These are phyloP conservation scores for Melinopterus prodromus DNA, from an alignment of 2,888 invertebrate species.

Conservation along the genomic window DNA sequence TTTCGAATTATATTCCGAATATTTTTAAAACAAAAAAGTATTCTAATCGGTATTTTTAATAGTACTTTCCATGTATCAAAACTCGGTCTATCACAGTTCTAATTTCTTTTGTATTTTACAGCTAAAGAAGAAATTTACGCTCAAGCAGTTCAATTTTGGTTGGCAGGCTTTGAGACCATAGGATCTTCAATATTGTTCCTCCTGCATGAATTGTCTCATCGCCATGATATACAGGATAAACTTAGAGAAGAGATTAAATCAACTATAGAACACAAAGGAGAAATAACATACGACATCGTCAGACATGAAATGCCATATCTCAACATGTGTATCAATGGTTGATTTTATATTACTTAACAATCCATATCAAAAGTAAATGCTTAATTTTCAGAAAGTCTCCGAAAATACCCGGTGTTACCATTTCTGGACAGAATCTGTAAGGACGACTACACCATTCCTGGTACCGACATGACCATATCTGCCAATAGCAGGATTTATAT, in stretches of 20 bases:
- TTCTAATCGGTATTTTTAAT: no score
- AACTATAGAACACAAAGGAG: constrained; percentile 8
- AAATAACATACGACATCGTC: constrained; percentile 11
- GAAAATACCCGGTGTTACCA: constrained; percentile 21
- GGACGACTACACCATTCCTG: constrained; percentile 14
- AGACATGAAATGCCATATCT: constrained; percentile 13
- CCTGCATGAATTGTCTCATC: constrained; percentile 12
- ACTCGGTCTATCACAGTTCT: neutral
- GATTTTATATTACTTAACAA: neutral
- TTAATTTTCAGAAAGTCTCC: constrained; percentile 12
- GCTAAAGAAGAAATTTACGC: constrained; percentile 15
- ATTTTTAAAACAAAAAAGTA: no score
- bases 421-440: constrained; percentile 12
- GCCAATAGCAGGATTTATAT: neutral
- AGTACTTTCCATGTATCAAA: no score
- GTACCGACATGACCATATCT: constrained; percentile 10
- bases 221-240: constrained; percentile 17
- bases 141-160: constrained; percentile 20
- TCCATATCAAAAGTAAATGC: neutral
- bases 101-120: neutral
- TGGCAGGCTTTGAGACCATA: constrained; percentile 18
- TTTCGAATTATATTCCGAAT: no score
- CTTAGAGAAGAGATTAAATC: constrained; percentile 14
- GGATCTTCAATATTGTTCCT: constrained; percentile 19
- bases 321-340: constrained; percentile 10